Evolutionary conservation across 1,140 invertebrate species (phyloP).

Genomic region (Heliconius hermathena): DNA sequence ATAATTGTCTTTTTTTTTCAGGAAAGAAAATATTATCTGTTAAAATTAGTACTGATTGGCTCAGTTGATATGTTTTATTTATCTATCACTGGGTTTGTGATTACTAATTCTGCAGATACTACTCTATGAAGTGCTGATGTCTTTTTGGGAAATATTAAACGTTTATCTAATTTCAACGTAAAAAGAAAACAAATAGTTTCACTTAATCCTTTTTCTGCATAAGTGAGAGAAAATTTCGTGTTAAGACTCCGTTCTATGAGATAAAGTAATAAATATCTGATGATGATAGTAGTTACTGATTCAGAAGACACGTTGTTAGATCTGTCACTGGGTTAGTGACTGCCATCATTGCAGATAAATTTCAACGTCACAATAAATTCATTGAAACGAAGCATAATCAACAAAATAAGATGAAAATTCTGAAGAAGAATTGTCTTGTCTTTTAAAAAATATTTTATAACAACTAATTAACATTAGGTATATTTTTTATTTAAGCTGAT

Average conservation of each 20-base stretch:
- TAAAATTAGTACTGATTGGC: slow-evolving; percentile 32
- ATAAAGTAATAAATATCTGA: not conserved
- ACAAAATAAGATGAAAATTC: too few species aligned
- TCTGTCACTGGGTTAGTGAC: slow-evolving; percentile 2
- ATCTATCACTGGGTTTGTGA: slow-evolving; percentile 27
- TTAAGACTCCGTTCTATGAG: too few species aligned
- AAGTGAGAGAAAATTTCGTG: not conserved
- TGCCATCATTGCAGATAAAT: not conserved
- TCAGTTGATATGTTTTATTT: slow-evolving; percentile 39
- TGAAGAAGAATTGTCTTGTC: too few species aligned
- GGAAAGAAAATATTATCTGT: slow-evolving; percentile 7
- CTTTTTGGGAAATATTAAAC: too few species aligned
- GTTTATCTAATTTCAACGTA: too few species aligned
- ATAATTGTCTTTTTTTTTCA: not conserved
- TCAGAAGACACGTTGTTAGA: not conserved
- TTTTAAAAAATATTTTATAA: too few species aligned
- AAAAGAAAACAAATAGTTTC: too few species aligned
- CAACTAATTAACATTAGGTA: too few species aligned
- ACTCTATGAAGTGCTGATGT: not conserved
- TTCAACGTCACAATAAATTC: not conserved
- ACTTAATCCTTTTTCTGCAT: too few species aligned
- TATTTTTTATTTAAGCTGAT: too few species aligned
- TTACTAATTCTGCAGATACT: not conserved
- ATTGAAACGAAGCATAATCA: not conserved
- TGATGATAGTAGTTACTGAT: not conserved